Evolutionary conservation across 1,140 invertebrate genomes (phyloP).

Genomic region (Micrasema longulum): DNA sequence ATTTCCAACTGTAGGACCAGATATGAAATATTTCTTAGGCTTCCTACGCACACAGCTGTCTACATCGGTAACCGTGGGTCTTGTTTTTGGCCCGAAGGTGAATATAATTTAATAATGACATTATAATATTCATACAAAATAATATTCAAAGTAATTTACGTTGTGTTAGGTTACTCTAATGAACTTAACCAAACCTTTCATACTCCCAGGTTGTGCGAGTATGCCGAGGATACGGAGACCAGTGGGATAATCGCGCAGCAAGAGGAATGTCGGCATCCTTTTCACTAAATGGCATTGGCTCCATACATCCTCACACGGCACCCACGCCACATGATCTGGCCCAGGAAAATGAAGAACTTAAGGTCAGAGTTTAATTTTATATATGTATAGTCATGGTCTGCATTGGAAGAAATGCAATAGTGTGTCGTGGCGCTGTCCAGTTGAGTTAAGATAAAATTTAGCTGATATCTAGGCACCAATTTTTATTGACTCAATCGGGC

Average conservation of each 20-base stretch:
- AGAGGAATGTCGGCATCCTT: constrained; percentile 86
- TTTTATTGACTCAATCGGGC: no score
- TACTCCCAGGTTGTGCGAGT: constrained; percentile 77
- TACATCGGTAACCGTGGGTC: constrained; percentile 83
- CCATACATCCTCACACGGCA: constrained; percentile 69
- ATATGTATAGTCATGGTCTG: neutral
- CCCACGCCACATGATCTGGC: constrained; percentile 87
- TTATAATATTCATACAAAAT: neutral
- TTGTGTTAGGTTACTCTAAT: no score
- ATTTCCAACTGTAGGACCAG: constrained; percentile 86
- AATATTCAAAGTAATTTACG: no score
- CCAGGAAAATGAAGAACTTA: constrained; percentile 91
- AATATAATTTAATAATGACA: neutral
- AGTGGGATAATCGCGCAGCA: constrained; percentile 85
- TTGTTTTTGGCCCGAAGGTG: constrained; percentile 91
- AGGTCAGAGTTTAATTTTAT: constrained; percentile 67
- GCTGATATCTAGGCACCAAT: no score
- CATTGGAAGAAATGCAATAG: no score
- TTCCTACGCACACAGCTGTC: constrained; percentile 89
- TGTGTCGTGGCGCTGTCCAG: no score
- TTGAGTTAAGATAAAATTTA: no score
- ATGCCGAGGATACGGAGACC: constrained; percentile 84
- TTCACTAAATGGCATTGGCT: constrained; percentile 85
- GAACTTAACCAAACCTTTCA: neutral
- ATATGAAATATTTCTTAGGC: constrained; percentile 89